These are phyloP conservation scores for Ophiodon elongatus DNA, from an alignment of 2,113 vertebrate species.

Conservation along the genomic window DNA sequence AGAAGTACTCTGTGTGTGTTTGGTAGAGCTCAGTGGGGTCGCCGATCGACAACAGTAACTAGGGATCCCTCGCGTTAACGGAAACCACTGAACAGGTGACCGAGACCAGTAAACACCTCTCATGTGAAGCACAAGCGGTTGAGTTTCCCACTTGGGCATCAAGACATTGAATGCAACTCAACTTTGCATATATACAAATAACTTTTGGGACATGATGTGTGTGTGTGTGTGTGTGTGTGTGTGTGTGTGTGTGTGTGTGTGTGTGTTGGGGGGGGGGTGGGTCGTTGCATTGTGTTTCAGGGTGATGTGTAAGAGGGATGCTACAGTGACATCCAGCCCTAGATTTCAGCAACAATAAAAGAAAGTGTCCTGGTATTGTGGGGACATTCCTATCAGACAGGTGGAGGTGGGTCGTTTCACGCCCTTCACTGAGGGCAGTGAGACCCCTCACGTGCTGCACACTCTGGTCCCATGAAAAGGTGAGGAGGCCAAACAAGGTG, in stretches of 20 bases:
- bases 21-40: too few species aligned
- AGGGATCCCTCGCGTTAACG: not conserved
- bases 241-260: too few species aligned
- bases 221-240: too few species aligned
- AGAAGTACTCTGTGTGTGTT: too few species aligned
- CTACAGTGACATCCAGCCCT: constrained; percentile 5
- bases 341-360: not conserved
- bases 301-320: constrained; percentile 24
- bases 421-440: constrained; percentile 69
- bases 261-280: too few species aligned
- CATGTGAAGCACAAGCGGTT: not conserved
- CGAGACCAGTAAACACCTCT: not conserved
- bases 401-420: constrained; percentile 30
- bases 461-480: not conserved
- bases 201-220: not conserved
- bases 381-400: not conserved
- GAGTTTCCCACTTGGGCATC: not conserved
- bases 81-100: not conserved
- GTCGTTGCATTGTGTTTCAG: not conserved
- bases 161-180: not conserved
- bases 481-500: constrained; percentile 31
- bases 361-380: constrained; percentile 13
- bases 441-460: not conserved
- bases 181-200: constrained; percentile 19
- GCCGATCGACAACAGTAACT: not conserved